phyloP scores from a whole-genome alignment of 1,140 invertebrate genomes.

The Hypothenemus hampei region DNA sequence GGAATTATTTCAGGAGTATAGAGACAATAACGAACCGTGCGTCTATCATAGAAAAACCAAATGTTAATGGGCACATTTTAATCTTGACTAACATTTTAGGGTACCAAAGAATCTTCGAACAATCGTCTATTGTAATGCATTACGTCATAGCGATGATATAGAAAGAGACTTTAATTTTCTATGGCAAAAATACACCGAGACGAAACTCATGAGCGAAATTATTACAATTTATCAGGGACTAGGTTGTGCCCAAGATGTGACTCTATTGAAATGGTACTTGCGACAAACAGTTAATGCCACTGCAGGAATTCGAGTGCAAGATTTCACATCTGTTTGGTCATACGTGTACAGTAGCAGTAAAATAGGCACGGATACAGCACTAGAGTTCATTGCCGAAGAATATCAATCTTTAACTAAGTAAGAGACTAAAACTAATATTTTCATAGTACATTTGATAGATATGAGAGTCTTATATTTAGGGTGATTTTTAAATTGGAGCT shows the following conservation, averaged over 20 bases:
- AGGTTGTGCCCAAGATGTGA: conserved; percentile 52
- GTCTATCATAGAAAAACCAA: background rate
- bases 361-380: conserved; percentile 45
- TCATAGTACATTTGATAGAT: no score
- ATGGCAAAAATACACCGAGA: conserved; percentile 48
- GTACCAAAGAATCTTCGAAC: conserved; percentile 53
- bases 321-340: conserved; percentile 44
- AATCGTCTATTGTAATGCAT: conserved; percentile 54
- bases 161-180: conserved; percentile 48
- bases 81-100: conserved; percentile 31
- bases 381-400: conserved; percentile 46
- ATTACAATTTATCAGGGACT: conserved; percentile 52
- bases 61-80: background rate
- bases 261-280: conserved; percentile 44
- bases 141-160: conserved; percentile 42
- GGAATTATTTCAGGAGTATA: conserved; percentile 37
- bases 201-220: conserved; percentile 52
- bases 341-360: conserved; percentile 45
- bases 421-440: no score
- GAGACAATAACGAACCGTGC: conserved; percentile 12
- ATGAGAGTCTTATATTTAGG: no score
- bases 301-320: conserved; percentile 47
- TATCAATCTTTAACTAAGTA: conserved; percentile 1
- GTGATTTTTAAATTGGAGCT: no score
- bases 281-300: conserved; percentile 38